phyloP scores from a whole-genome alignment of 2,797 vertebrate species.

The Squalus acanthias region DNA sequence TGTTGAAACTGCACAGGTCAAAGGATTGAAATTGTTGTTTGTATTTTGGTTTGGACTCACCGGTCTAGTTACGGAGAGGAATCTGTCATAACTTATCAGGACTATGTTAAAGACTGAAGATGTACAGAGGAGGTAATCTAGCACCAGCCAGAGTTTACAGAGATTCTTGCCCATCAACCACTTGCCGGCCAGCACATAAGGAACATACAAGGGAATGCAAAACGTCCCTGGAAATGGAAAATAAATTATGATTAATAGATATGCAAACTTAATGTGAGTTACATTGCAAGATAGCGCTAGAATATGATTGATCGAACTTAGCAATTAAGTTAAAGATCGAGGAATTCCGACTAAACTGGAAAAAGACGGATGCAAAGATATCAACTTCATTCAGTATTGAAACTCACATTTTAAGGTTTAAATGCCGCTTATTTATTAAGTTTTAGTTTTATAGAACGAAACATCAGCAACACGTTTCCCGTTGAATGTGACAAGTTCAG shows the following conservation, averaged over 20 bases:
- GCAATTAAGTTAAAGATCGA: neutral
- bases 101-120: conserved; percentile 82
- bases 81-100: conserved; percentile 83
- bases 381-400: neutral
- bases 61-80: conserved; percentile 76
- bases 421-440: neutral
- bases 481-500: neutral
- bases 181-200: conserved; percentile 62
- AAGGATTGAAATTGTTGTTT: neutral
- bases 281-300: neutral
- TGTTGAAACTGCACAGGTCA: neutral
- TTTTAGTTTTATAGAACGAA: neutral
- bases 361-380: neutral
- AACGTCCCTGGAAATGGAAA: conserved; percentile 60
- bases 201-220: conserved; percentile 80
- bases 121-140: conserved; percentile 78
- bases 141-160: conserved; percentile 76
- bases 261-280: neutral
- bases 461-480: neutral
- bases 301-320: neutral
- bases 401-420: neutral
- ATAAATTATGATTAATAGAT: neutral
- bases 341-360: neutral
- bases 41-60: conserved; percentile 62
- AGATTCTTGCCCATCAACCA: conserved; percentile 66